Conservation (phyloP, 2,888 invertebrate genomes). For the Nomada lathburiana region DNA sequence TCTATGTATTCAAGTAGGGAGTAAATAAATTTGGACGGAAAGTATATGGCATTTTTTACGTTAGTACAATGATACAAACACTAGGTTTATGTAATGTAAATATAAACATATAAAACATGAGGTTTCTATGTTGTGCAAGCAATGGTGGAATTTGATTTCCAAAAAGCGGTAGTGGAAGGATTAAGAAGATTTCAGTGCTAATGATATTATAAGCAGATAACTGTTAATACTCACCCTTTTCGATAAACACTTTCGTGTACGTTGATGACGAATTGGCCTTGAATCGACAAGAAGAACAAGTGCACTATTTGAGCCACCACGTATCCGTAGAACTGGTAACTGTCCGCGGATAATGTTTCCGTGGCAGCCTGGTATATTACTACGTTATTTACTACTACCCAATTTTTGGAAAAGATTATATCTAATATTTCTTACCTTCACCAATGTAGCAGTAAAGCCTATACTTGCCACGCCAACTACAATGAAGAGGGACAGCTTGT, state of each 20-base stretch:
- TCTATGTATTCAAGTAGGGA: not conserved
- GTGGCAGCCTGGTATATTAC: not conserved
- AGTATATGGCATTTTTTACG: no score
- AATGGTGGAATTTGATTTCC: no score
- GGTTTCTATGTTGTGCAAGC: no score
- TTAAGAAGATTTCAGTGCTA: not conserved
- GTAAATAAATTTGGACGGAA: no score
- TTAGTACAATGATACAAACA: no score
- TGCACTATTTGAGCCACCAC: not conserved
- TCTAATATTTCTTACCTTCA: not conserved
- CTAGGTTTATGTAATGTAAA: no score
- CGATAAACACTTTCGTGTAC: not conserved
- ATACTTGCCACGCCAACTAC: conserved; percentile 3
- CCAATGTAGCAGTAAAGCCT: not conserved
- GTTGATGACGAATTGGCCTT: conserved; percentile 22
- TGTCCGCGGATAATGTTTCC: not conserved
- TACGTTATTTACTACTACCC: not conserved
- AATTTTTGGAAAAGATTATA: not conserved
- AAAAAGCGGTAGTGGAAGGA: not conserved
- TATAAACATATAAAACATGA: no score
- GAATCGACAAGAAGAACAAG: conserved; percentile 11
- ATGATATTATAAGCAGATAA: not conserved
- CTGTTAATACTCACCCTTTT: not conserved
- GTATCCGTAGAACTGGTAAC: not conserved
- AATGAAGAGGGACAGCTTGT: not conserved